Evolutionary conservation across 2,113 vertebrate genomes (phyloP).

Genomic region (Bubo blakistoni): DNA sequence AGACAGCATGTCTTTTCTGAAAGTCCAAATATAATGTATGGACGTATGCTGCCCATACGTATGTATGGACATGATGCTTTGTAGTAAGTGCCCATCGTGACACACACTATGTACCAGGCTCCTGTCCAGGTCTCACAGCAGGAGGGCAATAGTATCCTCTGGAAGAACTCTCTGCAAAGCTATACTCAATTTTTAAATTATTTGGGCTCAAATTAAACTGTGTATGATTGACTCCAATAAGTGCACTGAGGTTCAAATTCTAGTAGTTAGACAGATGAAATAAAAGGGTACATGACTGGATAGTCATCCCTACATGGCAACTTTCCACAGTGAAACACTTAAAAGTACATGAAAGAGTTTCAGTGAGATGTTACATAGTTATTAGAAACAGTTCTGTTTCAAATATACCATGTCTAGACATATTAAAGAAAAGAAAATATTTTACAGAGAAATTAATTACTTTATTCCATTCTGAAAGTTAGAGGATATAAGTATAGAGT

Average conservation of each 20-base stretch:
- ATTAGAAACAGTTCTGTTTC: background rate
- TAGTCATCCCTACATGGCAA: background rate
- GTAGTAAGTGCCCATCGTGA: rapidly evolving
- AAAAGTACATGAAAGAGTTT: background rate
- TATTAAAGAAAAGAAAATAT: background rate
- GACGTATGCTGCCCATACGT: rapidly evolving
- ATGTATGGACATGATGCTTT: background rate
- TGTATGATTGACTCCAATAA: background rate
- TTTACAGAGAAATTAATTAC: background rate
- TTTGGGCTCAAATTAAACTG: background rate
- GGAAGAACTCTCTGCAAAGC: background rate
- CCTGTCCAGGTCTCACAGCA: background rate
- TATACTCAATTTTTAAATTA: background rate
- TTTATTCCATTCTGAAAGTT: background rate
- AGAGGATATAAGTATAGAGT: background rate
- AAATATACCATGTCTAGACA: background rate
- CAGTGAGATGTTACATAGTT: background rate
- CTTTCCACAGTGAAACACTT: background rate
- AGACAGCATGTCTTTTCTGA: background rate
- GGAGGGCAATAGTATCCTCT: background rate
- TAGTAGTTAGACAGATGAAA: background rate
- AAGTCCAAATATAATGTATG: background rate
- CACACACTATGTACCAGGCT: background rate
- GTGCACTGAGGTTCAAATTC: background rate
- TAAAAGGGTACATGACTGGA: background rate